Evolutionary conservation across 2,113 vertebrate species (phyloP), one percentile per base, ranked within the genome.

Genomic region (Perca flavescens): DNA sequence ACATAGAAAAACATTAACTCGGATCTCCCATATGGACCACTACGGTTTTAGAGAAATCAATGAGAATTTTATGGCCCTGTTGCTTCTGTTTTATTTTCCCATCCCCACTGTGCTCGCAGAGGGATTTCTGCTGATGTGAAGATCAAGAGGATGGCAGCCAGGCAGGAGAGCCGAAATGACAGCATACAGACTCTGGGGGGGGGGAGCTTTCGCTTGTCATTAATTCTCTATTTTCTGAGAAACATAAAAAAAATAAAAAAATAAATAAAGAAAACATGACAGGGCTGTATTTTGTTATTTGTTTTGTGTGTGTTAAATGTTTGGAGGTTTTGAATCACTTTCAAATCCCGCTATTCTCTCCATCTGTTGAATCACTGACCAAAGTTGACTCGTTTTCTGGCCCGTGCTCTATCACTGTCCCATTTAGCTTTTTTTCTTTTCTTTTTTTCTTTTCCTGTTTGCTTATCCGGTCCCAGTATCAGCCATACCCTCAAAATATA

Each of bases 61-160:
- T 84, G 66, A 79, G 80, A 71, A 75, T 79, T 80, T 66, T 34
- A 76, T 72, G 40, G 22, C 52, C 43, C 16, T 31, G 40, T 67
- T 83, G 61, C 43, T 28, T 82, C 52, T 43, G 13, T 79, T 88
- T 82, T n/a, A 67, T 87, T 34, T 74, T 70, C 16, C 61, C 9
- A 1, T 63, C 65, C 68, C 81, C 60, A 65, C 65, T 65, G 76
- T 63, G 82, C 54, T 70, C 10, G 1, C 74, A 53, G 56, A 68
- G 64, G 79, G 64, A 73, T 46, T 81, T 79, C 54, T 61, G 36
- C 64, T 54, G 77, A 84, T 56, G 21, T 52, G 69, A 64, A 54
- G 74, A 73, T 80, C 64, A 84, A 66, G 74, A 74, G 40, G 64
- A 80, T 34, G 12, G 79, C 9, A 43, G 40, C 40, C 40, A 31